phyloP scores from a whole-genome alignment of 2,113 vertebrate genomes.

The Tupaia tana region DNA sequence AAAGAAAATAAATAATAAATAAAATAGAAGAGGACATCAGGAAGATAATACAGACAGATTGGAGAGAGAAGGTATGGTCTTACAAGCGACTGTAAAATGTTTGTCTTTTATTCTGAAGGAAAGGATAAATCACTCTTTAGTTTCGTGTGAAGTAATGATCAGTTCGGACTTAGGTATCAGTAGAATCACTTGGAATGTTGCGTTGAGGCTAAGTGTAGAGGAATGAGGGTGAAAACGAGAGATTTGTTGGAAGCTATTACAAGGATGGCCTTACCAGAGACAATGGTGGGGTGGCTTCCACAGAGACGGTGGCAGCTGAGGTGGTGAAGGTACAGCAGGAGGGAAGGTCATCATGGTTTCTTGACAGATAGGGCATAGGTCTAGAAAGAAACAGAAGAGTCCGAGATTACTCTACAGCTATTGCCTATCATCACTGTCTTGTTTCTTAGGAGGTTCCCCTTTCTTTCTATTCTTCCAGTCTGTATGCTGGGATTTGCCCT shows the following conservation, averaged over 20 bases:
- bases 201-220: not conserved
- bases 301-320: accelerated
- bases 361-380: not conserved
- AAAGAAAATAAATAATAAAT: not conserved
- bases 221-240: not conserved
- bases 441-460: not conserved
- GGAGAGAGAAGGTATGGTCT: not conserved
- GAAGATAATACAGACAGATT: not conserved
- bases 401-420: too few relatives aligned
- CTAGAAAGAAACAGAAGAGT: not conserved
- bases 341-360: not conserved
- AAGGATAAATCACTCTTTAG: not conserved
- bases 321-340: not conserved
- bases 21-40: not conserved
- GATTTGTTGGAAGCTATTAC: not conserved
- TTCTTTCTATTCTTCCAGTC: not conserved
- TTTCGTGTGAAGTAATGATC: too few relatives aligned
- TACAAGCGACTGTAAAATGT: accelerated
- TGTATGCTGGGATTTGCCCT: not conserved
- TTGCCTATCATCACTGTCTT: not conserved
- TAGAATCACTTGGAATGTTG: not conserved
- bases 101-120: not conserved
- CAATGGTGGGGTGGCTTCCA: too few relatives aligned
- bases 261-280: not conserved
- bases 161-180: too few relatives aligned